Evolutionary conservation across 2,888 invertebrate species (phyloP).

Genomic region (Marronus borbonicus): DNA sequence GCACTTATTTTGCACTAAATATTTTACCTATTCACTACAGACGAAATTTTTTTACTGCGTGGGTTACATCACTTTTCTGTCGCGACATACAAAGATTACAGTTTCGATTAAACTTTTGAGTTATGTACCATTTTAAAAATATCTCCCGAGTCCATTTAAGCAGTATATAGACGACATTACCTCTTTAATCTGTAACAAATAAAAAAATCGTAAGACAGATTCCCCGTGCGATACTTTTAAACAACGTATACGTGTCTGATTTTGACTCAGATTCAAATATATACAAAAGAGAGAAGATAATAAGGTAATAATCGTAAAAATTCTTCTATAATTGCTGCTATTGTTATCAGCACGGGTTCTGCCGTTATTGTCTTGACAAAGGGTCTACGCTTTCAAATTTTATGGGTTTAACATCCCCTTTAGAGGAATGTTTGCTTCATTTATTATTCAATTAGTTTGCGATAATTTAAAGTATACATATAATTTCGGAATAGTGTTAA

Average conservation of each 20-base stretch:
- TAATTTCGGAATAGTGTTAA: too few relatives aligned
- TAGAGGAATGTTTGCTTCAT: neutral
- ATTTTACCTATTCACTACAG: too few relatives aligned
- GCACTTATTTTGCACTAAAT: too few relatives aligned
- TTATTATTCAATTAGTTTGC: neutral
- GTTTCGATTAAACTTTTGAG: constrained; percentile 13
- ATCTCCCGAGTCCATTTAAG: neutral
- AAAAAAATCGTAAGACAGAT: constrained; percentile 13
- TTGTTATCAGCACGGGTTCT: constrained; percentile 20
- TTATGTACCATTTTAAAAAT: constrained; percentile 11
- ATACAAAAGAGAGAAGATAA: constrained; percentile 10
- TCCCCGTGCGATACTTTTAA: constrained; percentile 20
- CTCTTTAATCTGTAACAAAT: constrained; percentile 4
- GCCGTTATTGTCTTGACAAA: neutral
- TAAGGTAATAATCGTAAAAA: constrained; percentile 29
- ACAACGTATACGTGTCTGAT: neutral
- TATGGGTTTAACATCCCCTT: constrained; percentile 6
- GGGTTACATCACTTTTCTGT: neutral
- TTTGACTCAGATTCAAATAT: neutral
- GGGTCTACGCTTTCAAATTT: constrained; percentile 1
- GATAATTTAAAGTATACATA: constrained; percentile 5
- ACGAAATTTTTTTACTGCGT: too few relatives aligned
- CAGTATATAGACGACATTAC: neutral
- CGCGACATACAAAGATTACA: neutral
- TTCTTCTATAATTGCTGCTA: constrained; percentile 18